These are phyloP conservation scores for Protobothrops flavoviridis DNA, from an alignment of 2,113 vertebrate genomes.

Conservation along the genomic window DNA sequence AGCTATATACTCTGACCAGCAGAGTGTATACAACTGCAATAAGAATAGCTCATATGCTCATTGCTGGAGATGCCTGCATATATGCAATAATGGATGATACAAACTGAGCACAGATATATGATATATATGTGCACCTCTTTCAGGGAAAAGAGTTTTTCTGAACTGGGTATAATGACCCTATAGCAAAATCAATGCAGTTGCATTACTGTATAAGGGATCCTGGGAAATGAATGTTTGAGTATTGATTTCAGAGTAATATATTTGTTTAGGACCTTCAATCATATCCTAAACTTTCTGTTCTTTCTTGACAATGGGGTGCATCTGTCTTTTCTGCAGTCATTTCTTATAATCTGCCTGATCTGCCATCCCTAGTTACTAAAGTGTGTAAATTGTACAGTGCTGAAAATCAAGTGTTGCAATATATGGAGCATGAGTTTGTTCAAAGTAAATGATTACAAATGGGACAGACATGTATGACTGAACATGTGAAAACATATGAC, in stretches of 20 bases:
- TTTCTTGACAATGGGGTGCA: background rate
- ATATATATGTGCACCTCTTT: background rate
- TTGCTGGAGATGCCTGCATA: background rate
- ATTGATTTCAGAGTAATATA: background rate
- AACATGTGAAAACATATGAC: slow-evolving; percentile 34
- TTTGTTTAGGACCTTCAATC: background rate
- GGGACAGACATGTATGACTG: background rate
- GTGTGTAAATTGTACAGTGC: background rate
- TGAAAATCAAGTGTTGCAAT: slow-evolving; percentile 35
- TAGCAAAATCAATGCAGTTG: background rate
- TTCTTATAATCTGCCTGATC: background rate
- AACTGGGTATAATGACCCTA: background rate
- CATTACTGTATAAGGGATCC: background rate
- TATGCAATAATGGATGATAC: background rate
- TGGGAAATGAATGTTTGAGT: background rate
- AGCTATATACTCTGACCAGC: too few species aligned
- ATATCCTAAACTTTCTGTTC: background rate
- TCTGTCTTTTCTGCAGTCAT: background rate
- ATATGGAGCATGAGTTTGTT: slow-evolving; percentile 26
- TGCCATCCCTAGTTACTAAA: background rate
- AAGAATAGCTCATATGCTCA: background rate
- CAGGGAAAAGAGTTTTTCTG: background rate
- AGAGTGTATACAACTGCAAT: background rate
- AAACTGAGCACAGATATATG: background rate
- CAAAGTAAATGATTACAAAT: slow-evolving; percentile 41